Evolutionary conservation across 2,113 vertebrate species (phyloP).

Genomic region (Hydrolagus affinis): DNA sequence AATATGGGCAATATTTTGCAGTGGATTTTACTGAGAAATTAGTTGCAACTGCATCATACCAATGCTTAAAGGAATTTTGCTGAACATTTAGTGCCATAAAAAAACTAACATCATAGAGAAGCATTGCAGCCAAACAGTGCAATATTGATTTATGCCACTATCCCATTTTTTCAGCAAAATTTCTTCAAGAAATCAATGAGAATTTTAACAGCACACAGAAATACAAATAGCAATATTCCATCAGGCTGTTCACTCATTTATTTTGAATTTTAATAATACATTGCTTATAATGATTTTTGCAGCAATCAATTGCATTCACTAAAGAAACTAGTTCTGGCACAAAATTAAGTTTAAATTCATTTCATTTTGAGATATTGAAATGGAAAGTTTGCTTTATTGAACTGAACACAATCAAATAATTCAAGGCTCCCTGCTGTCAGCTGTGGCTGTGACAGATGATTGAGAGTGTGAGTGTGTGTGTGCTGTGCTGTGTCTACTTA

Average conservation of each 20-base stretch:
- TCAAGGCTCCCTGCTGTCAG: too few species aligned
- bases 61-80: not conserved
- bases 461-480: not conserved
- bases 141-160: not conserved
- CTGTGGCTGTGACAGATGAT: not conserved
- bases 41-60: too few species aligned
- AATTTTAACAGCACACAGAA: not conserved
- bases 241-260: slow-evolving; percentile 4
- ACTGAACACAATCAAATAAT: not conserved
- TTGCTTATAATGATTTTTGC: slow-evolving; percentile 2
- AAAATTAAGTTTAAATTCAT: not conserved
- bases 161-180: not conserved
- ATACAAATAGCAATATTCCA: slow-evolving; percentile 8
- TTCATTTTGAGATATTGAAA: not conserved
- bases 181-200: not conserved
- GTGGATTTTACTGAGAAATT: not conserved
- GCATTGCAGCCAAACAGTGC: not conserved
- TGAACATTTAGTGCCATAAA: not conserved
- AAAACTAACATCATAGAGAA: not conserved
- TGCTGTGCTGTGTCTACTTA: not conserved
- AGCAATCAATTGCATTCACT: not conserved
- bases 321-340: not conserved
- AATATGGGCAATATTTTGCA: not conserved
- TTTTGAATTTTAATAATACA: slow-evolving; percentile 17
- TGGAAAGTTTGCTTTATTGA: not conserved